These are phyloP conservation scores for Aphaenogaster rudis DNA, from an alignment of 1,140 invertebrate genomes.

Conservation along the genomic window DNA sequence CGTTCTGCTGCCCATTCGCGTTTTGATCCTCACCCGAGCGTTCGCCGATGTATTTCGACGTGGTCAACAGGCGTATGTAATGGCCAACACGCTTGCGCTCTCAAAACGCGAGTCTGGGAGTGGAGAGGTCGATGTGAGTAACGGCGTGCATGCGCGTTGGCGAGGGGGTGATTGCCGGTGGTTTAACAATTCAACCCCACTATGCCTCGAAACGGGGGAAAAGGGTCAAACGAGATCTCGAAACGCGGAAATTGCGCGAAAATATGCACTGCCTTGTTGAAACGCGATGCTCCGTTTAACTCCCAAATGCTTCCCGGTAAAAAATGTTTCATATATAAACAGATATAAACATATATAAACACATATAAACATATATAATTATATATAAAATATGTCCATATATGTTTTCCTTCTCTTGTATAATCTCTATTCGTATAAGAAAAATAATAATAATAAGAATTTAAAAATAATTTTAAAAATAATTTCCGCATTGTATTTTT, in stretches of 20 bases:
- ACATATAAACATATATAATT: too few relatives aligned
- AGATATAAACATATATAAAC: too few relatives aligned
- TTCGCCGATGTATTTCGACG: background rate
- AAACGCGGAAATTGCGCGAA: conserved; percentile 18
- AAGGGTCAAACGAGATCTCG: conserved; percentile 16
- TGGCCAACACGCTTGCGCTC: conserved; percentile 53
- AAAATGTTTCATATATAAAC: background rate
- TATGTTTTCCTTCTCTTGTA: too few relatives aligned
- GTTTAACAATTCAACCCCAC: conserved; percentile 8
- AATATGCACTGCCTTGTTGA: background rate
- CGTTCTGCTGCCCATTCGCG: background rate
- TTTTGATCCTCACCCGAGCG: background rate
- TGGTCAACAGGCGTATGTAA: background rate
- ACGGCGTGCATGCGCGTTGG: conserved; percentile 42
- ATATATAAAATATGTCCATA: too few relatives aligned
- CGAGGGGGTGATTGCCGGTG: background rate
- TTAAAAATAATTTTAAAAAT: too few relatives aligned
- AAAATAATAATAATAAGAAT: too few relatives aligned
- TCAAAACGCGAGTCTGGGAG: background rate
- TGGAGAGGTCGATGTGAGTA: conserved; percentile 44
- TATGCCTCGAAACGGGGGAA: background rate
- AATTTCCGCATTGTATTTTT: too few relatives aligned
- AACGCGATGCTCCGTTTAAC: background rate
- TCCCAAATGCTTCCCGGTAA: background rate
- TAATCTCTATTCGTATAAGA: too few relatives aligned